Evolutionary conservation across 2,113 vertebrate species (phyloP), one percentile per base, ranked within the genome.

Genomic region (Bostrychus sinensis): DNA sequence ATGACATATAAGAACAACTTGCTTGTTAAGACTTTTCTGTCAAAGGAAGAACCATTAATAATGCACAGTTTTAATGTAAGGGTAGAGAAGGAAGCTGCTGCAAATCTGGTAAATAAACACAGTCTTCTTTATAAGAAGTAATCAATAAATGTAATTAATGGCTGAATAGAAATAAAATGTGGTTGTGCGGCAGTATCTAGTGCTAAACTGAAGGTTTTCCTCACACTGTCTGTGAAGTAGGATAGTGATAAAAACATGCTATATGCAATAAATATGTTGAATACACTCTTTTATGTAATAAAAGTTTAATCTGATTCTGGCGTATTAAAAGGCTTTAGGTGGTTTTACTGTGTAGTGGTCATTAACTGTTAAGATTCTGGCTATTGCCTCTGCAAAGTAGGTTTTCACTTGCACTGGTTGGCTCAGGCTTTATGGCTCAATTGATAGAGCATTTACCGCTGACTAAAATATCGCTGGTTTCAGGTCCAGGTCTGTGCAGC

Each of bases 41-140:
- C 63, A 46, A 62, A 42, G 65, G 46, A 37, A 45, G 46, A 28
- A 2, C n/a, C 22, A 77, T 89, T 66, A 84, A 88, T 88, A 85
- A 89, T 87, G 56, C 41, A 83, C 64, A 42, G 68, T 13, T 17
- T 32, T 64, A 41, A 56, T 62, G 32, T 78, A 53, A 77, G 45
- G 38, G 56, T 37, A 63, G 38, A 26, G 28, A 42, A 67, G 28
- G 17, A 66, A 26, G 2, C 46, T 37, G 7, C 32, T 22, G 1
- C 1, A 48, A 48, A 48, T 2, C 12, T 22, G 26, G 25, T 3
- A 28, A 48, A 48, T 7, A 42, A 19, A 13, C 1, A n/a, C 17
- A 9, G 2, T 45, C 6, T 25, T 20, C 20, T 43, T 9, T 25
- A 48, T 13, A 48, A 11, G 25, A 48, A 48, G 25, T 23, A 48